Percentiles rank a stretch among this genome's conserved stretches.
Conservation (phyloP, 2,888 invertebrate species). For the Lycophotia porphyrea region DNA sequence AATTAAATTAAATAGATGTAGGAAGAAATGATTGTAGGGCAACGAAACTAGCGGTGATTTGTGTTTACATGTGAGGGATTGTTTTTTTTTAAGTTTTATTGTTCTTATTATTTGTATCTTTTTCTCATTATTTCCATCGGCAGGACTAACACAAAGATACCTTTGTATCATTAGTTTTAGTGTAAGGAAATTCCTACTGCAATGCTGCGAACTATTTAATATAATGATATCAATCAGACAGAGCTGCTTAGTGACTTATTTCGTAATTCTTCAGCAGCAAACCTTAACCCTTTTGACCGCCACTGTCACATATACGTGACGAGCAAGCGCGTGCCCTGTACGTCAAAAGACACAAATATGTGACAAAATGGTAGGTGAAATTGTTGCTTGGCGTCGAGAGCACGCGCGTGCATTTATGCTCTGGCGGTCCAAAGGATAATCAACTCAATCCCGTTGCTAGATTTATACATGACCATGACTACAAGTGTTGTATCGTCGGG, state of each 20-base stretch:
- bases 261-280: not conserved
- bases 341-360: no score
- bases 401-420: no score
- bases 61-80: not conserved
- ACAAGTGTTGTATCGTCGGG: not conserved
- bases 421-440: no score
- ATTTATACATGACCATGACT: not conserved
- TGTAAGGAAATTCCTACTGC: not conserved
- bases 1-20: constrained; percentile 68
- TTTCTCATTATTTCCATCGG: not conserved
- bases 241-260: not conserved
- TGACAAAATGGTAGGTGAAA: no score
- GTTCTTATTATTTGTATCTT: constrained; percentile 18
- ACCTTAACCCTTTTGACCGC: no score
- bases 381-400: no score
- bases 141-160: not conserved
- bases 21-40: constrained; percentile 55
- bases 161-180: not conserved
- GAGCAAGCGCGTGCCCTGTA: no score
- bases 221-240: not conserved
- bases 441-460: not conserved
- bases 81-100: constrained; percentile 3
- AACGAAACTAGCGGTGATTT: constrained; percentile 49
- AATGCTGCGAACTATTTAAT: not conserved
- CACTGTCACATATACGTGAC: no score